phyloP scores from a whole-genome alignment of 2,888 invertebrate genomes.

The Thalpophila matura region DNA sequence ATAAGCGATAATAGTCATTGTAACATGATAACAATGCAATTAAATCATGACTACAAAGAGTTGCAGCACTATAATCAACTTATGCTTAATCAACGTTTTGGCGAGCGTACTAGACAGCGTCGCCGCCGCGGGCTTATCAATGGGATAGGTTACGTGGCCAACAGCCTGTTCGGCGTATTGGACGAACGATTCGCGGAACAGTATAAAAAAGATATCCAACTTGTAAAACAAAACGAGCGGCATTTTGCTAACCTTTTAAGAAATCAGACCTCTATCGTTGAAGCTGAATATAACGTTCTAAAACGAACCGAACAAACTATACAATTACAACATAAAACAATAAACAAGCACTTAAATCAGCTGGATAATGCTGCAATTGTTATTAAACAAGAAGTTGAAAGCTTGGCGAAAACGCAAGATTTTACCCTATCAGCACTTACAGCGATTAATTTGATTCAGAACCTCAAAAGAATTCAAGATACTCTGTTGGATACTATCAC shows the following conservation, averaged over 20 bases:
- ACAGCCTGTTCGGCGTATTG: slow-evolving; percentile 15
- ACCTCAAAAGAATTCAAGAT: slow-evolving; percentile 22
- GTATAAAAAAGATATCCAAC: slow-evolving; percentile 12
- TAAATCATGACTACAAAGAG: neutral
- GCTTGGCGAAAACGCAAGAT: too few relatives aligned
- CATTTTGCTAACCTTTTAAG: slow-evolving; percentile 4
- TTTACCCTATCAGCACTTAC: too few relatives aligned
- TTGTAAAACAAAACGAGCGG: slow-evolving; percentile 9
- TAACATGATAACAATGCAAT: slow-evolving; percentile 2
- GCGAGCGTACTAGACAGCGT: slow-evolving; percentile 15
- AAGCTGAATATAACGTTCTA: too few relatives aligned
- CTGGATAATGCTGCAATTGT: slow-evolving; percentile 5
- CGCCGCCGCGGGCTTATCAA: slow-evolving; percentile 18
- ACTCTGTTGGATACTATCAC: slow-evolving; percentile 19
- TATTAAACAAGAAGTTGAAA: too few relatives aligned
- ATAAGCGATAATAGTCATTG: too few relatives aligned
- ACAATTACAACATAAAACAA: slow-evolving; percentile 17
- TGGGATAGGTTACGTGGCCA: slow-evolving; percentile 14
- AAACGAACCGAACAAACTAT: slow-evolving; percentile 12
- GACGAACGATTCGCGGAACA: slow-evolving; percentile 18
- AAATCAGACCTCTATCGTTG: slow-evolving; percentile 19
- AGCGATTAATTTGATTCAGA: too few relatives aligned
- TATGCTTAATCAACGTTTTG: slow-evolving; percentile 8
- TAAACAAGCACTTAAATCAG: slow-evolving; percentile 13
- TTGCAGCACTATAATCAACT: neutral